Base-by-base conservation (phyloP, 2,888 invertebrate genomes). In the Drosophila parthenogenetica region DNA sequence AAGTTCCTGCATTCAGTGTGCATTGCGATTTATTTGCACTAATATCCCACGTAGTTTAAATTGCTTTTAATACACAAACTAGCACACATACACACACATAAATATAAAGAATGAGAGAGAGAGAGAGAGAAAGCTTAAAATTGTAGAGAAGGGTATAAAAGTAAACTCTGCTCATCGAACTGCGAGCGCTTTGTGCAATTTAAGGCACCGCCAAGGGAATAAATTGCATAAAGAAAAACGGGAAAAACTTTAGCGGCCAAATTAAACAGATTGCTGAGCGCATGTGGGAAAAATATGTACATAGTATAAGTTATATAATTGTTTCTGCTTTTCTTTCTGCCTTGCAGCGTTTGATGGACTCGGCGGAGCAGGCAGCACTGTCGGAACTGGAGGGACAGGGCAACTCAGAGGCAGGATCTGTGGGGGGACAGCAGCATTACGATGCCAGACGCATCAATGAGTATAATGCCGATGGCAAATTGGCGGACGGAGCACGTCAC, bases 281-380 rank as follows among this genome's bases (percentile, higher is more conserved):
- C 14, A 51, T 37, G n/a, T 19, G 29, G 7, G 51, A 14, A 16
- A 11, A 32, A 16, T 32, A n/a, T 7, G 19, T 14, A 16, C 14
- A 19, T 42, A n/a, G 13, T 8, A 2, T 8, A 11, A 46, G 7
- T 43, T 55, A 35, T 45, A 10, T 55, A 5, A 29, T 29, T 29
- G 29, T 29, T 29, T 29, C 29, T 29, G 8, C 32, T 19, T 43
- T 16, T 35, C n/a, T 17, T 29, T 17, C 5, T 32, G 2, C 22
- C 57, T 93, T 93, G 19, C 93, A 98, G 97, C 95, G 97, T 80
- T 95, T 98, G 89, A 97, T 97, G 95, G 97, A 98, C 92, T 97
- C 96, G 13, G 97, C 97, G 0, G 97, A 98, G 91, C 95, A 96
- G 91, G 97, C 97, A 0, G 97, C 97, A 0, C 94, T 97, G 14